Conservation (phyloP, 2,113 vertebrate species). For the Menura novaehollandiae region DNA sequence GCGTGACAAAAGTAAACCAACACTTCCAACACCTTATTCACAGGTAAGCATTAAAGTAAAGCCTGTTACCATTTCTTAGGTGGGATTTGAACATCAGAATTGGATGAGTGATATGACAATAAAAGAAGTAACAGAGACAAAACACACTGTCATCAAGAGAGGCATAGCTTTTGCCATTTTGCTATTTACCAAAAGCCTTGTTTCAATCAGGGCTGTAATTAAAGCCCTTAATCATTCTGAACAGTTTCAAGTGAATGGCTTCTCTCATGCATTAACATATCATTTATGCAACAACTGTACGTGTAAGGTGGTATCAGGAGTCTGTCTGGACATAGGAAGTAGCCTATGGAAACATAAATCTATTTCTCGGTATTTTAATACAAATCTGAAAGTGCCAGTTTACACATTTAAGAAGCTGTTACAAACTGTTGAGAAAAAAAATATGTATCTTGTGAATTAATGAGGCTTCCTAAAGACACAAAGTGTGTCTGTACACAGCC, state of each 20-base stretch:
- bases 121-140: neutral
- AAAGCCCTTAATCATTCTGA: conserved; percentile 64
- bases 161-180: conserved; percentile 26
- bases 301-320: neutral
- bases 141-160: neutral
- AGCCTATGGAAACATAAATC: conserved; percentile 61
- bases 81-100: neutral
- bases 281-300: conserved; percentile 16
- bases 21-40: neutral
- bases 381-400: conserved; percentile 56
- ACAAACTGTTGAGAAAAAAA: conserved; percentile 67
- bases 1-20: neutral
- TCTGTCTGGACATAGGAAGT: conserved; percentile 43
- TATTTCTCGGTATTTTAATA: conserved; percentile 34
- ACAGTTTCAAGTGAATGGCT: conserved; percentile 57
- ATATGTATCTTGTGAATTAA: conserved; percentile 67
- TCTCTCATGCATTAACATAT: conserved; percentile 54
- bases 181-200: conserved; percentile 60
- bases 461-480: conserved; percentile 68
- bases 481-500: neutral
- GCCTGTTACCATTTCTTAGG: neutral
- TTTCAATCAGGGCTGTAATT: conserved; percentile 57
- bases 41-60: conserved; percentile 17
- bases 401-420: conserved; percentile 72
- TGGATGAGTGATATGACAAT: neutral